Percentiles rank a stretch among this genome's conserved stretches.
Evolutionary conservation across 2,113 vertebrate genomes (phyloP).

Genomic region (Phalacrocorax carbo): DNA sequence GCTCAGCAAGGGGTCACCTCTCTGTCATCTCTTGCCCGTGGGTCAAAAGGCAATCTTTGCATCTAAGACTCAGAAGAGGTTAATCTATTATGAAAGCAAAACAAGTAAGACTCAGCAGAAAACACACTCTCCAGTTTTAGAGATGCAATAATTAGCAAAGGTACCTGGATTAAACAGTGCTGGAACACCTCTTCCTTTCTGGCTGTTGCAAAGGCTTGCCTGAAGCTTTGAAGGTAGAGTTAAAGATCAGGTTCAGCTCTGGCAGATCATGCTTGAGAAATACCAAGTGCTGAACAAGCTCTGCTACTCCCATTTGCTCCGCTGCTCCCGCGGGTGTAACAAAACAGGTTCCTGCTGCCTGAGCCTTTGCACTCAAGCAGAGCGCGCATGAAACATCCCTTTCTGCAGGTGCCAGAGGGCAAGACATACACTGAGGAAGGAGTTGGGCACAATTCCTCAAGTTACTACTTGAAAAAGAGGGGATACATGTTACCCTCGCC

Average conservation of each 20-base stretch:
- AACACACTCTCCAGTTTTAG: background rate
- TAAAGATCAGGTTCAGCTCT: background rate
- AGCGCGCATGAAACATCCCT: fast-evolving
- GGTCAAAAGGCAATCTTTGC: background rate
- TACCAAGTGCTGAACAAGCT: background rate
- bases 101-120: background rate
- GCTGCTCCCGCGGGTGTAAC: fast-evolving
- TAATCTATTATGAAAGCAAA: background rate
- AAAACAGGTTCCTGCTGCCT: background rate
- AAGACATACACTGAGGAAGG: background rate
- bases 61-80: background rate
- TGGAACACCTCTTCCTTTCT: background rate
- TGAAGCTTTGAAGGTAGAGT: background rate
- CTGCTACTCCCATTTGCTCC: background rate
- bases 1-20: background rate
- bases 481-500: fast-evolving
- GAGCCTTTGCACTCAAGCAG: background rate
- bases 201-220: background rate
- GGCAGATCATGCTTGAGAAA: background rate
- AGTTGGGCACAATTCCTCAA: background rate
- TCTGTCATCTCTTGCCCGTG: background rate
- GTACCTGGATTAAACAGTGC: fast-evolving
- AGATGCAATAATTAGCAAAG: background rate
- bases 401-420: background rate
- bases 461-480: background rate